Percentiles rank a stretch among this genome's conserved stretches.
Conservation (phyloP, 2,113 vertebrate species). For the Ophiodon elongatus region DNA sequence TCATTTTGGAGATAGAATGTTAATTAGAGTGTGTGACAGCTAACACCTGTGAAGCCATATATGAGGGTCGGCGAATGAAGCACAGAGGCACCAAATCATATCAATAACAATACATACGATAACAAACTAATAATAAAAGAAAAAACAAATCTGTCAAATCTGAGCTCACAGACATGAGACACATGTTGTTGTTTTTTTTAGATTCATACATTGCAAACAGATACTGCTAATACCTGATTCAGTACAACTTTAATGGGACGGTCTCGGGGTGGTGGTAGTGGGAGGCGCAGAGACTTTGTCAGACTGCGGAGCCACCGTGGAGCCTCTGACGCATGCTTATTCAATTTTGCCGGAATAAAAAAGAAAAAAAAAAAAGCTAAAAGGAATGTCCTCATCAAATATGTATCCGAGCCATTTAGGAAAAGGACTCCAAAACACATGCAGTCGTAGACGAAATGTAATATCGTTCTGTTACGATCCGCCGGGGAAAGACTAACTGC, state of each 20-base stretch:
- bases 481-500: conserved; percentile 42
- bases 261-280: neutral
- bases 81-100: conserved; percentile 1
- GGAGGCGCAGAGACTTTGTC: neutral
- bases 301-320: neutral
- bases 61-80: neutral
- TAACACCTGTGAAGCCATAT: conserved; percentile 12
- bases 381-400: conserved; percentile 29
- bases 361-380: neutral
- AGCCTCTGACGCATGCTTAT: neutral
- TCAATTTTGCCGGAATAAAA: conserved; percentile 36
- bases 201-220: neutral
- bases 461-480: conserved; percentile 49
- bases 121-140: neutral
- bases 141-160: neutral
- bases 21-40: conserved; percentile 18
- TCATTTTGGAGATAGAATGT: neutral
- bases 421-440: conserved; percentile 47
- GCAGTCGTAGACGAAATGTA: conserved; percentile 44
- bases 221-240: neutral
- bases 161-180: neutral
- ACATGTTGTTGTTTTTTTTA: neutral
- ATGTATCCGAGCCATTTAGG: conserved; percentile 21
- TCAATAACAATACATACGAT: neutral
- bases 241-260: neutral